A percentile compares a stretch with the other conserved stretches of the same genome.
phyloP scores from a whole-genome alignment of 2,888 invertebrate genomes.

The Gryllus longicercus region DNA sequence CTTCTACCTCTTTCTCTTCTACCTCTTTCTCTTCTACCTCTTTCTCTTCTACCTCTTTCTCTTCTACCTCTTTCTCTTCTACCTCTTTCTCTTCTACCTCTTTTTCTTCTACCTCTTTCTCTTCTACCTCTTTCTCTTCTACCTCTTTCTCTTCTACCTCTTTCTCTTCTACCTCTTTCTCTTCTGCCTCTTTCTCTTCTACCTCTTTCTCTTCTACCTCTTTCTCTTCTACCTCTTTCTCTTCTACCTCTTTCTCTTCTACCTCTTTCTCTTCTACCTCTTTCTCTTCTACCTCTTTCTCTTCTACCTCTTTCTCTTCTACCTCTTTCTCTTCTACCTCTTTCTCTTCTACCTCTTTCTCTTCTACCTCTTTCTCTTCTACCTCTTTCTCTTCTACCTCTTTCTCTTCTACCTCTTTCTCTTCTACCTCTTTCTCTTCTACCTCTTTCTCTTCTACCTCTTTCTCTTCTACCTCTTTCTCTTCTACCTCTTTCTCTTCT shows the following conservation, averaged over 20 bases:
- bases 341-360: background rate
- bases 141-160: background rate
- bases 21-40: background rate
- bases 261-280: background rate
- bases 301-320: background rate
- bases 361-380: background rate
- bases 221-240: background rate
- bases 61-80: background rate
- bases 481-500: background rate
- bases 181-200: background rate
- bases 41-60: background rate
- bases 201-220: background rate
- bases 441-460: background rate
- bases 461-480: background rate
- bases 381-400: background rate
- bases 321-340: background rate
- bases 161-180: background rate
- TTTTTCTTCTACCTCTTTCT: background rate
- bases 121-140: background rate
- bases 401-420: background rate
- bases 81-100: no score
- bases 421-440: background rate
- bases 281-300: background rate
- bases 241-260: background rate
- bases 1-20: background rate